Evolutionary conservation across 2,888 invertebrate genomes (phyloP), one percentile per base, ranked within the genome.

Genomic region (Laothoe populi): DNA sequence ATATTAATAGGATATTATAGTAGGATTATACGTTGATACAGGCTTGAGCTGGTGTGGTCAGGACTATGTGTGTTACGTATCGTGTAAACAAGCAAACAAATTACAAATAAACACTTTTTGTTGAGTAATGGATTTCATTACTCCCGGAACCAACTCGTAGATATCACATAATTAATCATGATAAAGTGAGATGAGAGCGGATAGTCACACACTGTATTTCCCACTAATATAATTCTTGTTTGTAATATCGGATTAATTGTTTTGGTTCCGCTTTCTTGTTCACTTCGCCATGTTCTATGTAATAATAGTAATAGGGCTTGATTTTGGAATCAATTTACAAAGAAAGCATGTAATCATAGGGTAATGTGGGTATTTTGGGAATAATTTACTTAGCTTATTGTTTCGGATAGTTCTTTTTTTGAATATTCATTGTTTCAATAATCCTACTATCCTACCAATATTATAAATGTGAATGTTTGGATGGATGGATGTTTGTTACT

Each of bases 181-280:
- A 44, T 57, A 31, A 48, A 58, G 62, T 57, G 16, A 65, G 73
- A 78, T 73, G 68, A 57, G 19, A 70, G 59, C 59, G 44, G 78
- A 79, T 80, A 75, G 79, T 78, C 72, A 78, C 76, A 75, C 69
- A 68, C 64, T 67, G 67, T 42, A 62, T 64, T n/a, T n/a, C 59
- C 58, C 65, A 53, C 44, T 48, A 61, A 64, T 46, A 48, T 64
- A 44, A 67, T 67, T 79, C 78, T 74, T 75, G 78, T 75, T 73
- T 68, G 72, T 40, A 75, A 81, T 77, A 77, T 71, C 72, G 73
- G 80, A 84, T 84, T n/a, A 84, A 85, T 82, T 82, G 79, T 76
- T 71, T 62, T 63, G 65, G 73, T 72, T 73, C 84, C 82, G 87
- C 87, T 87, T 84, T 87, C 87, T 86, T 71, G 58, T 46, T 45